Conservation (phyloP, 2,113 vertebrate species). For the Amphiprion ocellaris region DNA sequence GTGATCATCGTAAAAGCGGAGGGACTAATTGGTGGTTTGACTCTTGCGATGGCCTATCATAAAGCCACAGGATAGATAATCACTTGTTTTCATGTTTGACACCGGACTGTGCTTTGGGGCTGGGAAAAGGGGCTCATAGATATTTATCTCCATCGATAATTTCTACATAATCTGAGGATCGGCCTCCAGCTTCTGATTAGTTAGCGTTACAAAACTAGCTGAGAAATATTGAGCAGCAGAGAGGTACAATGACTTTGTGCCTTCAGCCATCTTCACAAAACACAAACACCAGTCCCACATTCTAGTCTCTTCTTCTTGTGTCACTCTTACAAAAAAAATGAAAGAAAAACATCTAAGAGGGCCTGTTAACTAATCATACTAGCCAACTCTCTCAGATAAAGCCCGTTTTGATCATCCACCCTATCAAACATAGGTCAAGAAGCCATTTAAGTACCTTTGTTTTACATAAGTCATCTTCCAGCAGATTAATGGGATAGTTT, state of each 20-base stretch:
- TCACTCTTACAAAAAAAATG: slow-evolving; percentile 40
- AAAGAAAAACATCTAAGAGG: slow-evolving; percentile 36
- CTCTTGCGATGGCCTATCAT: slow-evolving; percentile 47
- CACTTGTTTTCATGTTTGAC: slow-evolving; percentile 59
- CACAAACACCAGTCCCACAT: slow-evolving; percentile 65
- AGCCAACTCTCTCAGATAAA: slow-evolving; percentile 36
- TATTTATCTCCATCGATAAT: slow-evolving; percentile 46
- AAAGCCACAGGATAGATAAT: slow-evolving; percentile 61
- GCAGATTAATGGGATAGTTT: slow-evolving; percentile 74
- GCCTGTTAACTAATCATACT: slow-evolving; percentile 48
- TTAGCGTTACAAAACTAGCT: slow-evolving; percentile 73
- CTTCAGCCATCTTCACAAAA: slow-evolving; percentile 71
- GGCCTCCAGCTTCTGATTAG: slow-evolving; percentile 67
- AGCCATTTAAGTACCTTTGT: slow-evolving; percentile 85
- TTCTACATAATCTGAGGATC: slow-evolving; percentile 43
- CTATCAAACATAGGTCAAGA: slow-evolving; percentile 59
- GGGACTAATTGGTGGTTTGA: slow-evolving; percentile 69
- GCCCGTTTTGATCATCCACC: slow-evolving; percentile 58
- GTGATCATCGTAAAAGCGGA: slow-evolving; percentile 55
- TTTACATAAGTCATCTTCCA: slow-evolving; percentile 78
- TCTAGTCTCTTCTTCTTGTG: slow-evolving; percentile 60
- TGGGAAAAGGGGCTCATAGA: slow-evolving; percentile 14
- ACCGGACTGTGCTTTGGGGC: slow-evolving; percentile 66
- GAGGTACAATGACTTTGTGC: slow-evolving; percentile 80
- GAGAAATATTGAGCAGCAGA: slow-evolving; percentile 78